Evolutionary conservation across 2,113 vertebrate species (phyloP).

Genomic region (Pandion haliaetus): DNA sequence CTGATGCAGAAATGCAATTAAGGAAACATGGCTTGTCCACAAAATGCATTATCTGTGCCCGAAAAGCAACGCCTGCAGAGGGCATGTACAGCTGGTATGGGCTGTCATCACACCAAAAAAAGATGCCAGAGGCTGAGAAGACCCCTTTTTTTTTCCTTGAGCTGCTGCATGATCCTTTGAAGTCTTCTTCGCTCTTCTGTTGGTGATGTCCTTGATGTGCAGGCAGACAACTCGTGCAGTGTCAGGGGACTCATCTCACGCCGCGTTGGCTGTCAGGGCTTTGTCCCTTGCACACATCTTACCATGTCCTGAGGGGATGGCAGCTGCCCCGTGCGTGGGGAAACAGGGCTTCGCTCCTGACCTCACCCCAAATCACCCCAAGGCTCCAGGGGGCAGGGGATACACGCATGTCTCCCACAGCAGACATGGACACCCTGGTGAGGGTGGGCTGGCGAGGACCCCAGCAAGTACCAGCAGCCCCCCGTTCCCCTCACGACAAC

Average conservation of each 20-base stretch:
- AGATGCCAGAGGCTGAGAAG: rapidly evolving
- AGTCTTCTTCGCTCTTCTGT: not conserved
- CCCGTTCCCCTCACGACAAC: not conserved
- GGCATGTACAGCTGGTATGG: rapidly evolving
- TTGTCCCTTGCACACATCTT: rapidly evolving
- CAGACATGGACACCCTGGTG: rapidly evolving
- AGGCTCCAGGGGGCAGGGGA: rapidly evolving
- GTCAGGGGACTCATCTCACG: rapidly evolving
- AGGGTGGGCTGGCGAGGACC: no score
- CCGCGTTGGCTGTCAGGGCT: rapidly evolving
- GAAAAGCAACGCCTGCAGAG: rapidly evolving
- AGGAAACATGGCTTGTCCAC: rapidly evolving
- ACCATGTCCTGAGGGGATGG: rapidly evolving
- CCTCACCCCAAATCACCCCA: not conserved
- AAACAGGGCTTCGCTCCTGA: no score
- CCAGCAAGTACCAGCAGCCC: not conserved
- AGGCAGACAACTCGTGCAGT: rapidly evolving
- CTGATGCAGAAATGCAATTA: rapidly evolving
- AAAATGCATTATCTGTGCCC: rapidly evolving
- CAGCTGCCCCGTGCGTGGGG: rapidly evolving
- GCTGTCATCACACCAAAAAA: not conserved
- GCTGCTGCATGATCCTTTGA: rapidly evolving
- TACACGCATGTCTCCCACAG: not conserved
- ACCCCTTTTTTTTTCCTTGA: rapidly evolving
- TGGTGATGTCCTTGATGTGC: rapidly evolving